Evolutionary conservation across 1,140 invertebrate genomes (phyloP), one percentile per base, ranked within the genome.

Genomic region (Chionoecetes opilio): DNA sequence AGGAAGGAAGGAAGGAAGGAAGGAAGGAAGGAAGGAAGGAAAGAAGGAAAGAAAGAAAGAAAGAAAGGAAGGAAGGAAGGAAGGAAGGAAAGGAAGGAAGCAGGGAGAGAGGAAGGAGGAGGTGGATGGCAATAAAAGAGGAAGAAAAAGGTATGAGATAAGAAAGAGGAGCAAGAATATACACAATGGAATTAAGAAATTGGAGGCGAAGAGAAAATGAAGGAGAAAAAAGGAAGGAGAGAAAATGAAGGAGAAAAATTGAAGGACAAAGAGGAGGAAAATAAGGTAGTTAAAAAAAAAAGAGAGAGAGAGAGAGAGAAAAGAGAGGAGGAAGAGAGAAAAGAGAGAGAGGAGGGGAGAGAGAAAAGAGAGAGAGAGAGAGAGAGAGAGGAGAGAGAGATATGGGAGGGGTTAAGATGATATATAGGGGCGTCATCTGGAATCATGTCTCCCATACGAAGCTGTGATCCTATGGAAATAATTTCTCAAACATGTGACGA

Each of bases 371-470:
- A 75, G 63, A n/a, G 63, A 75, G 63, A 75, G 63, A n/a, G 63
- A 75, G 63, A 26, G n/a, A n/a, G 63, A n/a, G 63, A 2, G 63
- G 63, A n/a, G n/a, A 75, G 63, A n/a, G 63, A 75, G n/a, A 75
- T 75, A 21, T n/a, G 63, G 63, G 63, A 75, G 63, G 63, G n/a
- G n/a, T n/a, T n/a, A n/a, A 14, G 63, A 75, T 75, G 63, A 75
- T 75, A n/a, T 75, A 75, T 75, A 26, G 63, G n/a, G 63, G 63
- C 63, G 63, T 75, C 63, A 75, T 17, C 63, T 75, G 63, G 63
- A 75, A n/a, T 75, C 63, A 75, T n/a, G 63, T 26, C n/a, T 75
- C n/a, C 11, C 63, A 75, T 75, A 75, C 26, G 63, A 75, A 75
- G 63, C 21, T 75, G 21, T 75, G 63, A 75, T 75, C 63, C 63